Evolutionary conservation across 1,140 invertebrate species (phyloP).

Genomic region (Bombus superbus): DNA sequence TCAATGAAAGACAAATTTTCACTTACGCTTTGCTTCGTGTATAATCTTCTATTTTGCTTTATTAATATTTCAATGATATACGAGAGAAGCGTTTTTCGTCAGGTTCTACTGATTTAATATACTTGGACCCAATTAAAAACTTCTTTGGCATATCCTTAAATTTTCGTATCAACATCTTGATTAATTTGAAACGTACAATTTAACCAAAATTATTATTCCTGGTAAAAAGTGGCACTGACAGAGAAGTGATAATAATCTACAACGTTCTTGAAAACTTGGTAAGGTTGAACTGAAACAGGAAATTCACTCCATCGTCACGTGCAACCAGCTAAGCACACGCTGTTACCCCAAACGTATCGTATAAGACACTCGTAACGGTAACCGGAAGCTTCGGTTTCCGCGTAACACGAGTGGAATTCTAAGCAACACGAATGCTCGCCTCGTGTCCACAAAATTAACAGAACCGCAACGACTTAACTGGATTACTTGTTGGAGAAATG

Average conservation of each 20-base stretch:
- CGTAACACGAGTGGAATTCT: slow-evolving; percentile 28
- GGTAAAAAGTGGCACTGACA: background rate
- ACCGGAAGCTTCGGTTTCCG: slow-evolving; percentile 24
- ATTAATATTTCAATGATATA: background rate
- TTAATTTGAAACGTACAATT: background rate
- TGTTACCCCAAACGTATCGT: background rate
- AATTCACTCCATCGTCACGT: background rate
- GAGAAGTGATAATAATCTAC: background rate
- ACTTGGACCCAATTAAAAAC: background rate
- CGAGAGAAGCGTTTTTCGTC: too few species aligned
- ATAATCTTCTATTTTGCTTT: background rate
- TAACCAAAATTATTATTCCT: background rate
- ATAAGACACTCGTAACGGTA: background rate
- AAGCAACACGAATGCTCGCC: slow-evolving; percentile 13
- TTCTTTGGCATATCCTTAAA: background rate
- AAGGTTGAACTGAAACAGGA: background rate
- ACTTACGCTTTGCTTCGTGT: background rate
- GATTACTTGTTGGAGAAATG: slow-evolving; percentile 26
- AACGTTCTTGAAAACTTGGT: too few species aligned
- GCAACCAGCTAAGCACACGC: background rate
- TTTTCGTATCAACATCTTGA: background rate
- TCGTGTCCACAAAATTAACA: slow-evolving; percentile 27
- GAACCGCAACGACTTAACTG: slow-evolving; percentile 7
- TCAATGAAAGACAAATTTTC: background rate
- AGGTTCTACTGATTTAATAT: too few species aligned